phyloP scores from a whole-genome alignment of 2,113 vertebrate genomes.

The Probosciger aterrimus region DNA sequence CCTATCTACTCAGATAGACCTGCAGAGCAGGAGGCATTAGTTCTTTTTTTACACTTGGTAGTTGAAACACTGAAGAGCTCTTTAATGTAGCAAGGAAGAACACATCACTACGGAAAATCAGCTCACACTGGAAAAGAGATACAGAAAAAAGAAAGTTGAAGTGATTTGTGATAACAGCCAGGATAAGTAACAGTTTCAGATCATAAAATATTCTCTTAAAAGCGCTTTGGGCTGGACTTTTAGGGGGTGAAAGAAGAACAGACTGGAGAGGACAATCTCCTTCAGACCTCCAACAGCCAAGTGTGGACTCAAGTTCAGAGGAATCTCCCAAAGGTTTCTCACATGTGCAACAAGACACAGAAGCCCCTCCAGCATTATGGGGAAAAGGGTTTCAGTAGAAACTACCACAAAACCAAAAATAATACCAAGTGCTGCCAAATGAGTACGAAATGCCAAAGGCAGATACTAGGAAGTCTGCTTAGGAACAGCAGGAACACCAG shows the following conservation, averaged over 20 bases:
- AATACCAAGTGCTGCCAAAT: not conserved
- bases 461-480: not conserved
- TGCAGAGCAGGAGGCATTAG: not conserved
- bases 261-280: not conserved
- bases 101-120: not conserved
- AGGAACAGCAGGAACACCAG: not conserved
- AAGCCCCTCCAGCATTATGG: not conserved
- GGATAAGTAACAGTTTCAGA: not conserved
- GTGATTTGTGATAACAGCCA: not conserved
- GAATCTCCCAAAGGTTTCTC: not conserved
- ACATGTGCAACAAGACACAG: not conserved
- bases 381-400: not conserved
- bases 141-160: not conserved
- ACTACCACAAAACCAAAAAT: not conserved
- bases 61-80: not conserved
- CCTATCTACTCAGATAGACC: accelerated
- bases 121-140: not conserved
- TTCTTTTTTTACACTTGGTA: not conserved
- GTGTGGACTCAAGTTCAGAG: accelerated
- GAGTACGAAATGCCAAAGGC: not conserved
- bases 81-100: not conserved
- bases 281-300: not conserved
- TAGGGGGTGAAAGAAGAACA: not conserved
- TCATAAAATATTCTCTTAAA: not conserved
- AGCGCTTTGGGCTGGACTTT: not conserved